Evolutionary conservation across 2,888 invertebrate species (phyloP), one percentile per base, ranked within the genome.

Genomic region (Ormyrus nitidulus): DNA sequence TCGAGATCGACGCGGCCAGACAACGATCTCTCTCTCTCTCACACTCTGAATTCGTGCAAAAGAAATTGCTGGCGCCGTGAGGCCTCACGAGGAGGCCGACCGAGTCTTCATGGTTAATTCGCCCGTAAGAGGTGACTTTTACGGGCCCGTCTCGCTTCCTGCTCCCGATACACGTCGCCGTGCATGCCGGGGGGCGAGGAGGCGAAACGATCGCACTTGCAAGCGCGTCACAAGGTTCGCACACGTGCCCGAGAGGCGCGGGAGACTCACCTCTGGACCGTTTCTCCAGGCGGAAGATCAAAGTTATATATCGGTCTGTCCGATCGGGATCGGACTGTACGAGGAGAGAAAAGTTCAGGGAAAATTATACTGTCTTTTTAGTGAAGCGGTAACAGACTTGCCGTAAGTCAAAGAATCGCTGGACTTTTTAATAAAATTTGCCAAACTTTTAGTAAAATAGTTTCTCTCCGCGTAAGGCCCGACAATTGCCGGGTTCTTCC

Each of bases 71-170:
- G 71, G 13, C 56, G 46, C 34, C 13, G 2, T 19, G 0, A 19
- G 6, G 49, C 44, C 64, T 73, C 46, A 73, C 62, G 54, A 73
- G 53, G 11, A 13, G 49, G 34, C 54, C 9, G 62, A 49, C 3
- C 19, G 53, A 53, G 46, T 59, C n/a, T 19, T 68, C 68, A 7
- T 69, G 83, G 85, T 86, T 86, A 85, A 86, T 86, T 86, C 84
- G 85, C 86, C 83, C 85, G 84, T 85, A 86, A 83, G 58, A 84
- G 85, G 1, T 84, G 83, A 83, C 83, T 85, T 82, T 84, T 83
- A 83, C 83, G 76, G 79, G 83, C 75, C 72, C 13, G 78, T 46
- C 19, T 77, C 83, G 84, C 86, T 87, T 86, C 87, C 87, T 87
- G 86, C 85, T 87, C 86, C 84, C 83, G 85, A 86, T 86, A 85